A percentile compares a stretch with the other conserved stretches of the same genome.
These are phyloP conservation scores for Mimachlamys varia DNA, from an alignment of 2,888 invertebrate species.

Conservation along the genomic window DNA sequence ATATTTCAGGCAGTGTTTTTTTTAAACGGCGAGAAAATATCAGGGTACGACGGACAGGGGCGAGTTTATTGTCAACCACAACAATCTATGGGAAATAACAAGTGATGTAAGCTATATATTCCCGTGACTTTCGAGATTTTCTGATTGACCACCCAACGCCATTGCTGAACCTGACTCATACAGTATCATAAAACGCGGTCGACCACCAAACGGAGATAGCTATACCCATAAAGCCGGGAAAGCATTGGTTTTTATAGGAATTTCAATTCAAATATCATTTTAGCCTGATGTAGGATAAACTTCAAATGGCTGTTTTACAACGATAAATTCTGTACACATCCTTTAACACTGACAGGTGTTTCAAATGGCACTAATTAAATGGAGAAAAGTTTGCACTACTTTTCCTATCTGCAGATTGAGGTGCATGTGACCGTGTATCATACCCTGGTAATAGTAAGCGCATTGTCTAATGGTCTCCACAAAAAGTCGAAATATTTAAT, in stretches of 20 bases:
- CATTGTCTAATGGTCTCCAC: slow-evolving; percentile 10
- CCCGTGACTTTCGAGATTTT: neutral
- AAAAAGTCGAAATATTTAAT: neutral
- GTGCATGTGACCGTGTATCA: neutral
- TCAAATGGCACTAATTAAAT: neutral
- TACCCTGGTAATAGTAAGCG: neutral
- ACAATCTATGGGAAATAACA: no score
- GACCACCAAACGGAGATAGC: slow-evolving; percentile 9
- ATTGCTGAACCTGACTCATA: neutral
- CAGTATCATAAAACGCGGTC: neutral
- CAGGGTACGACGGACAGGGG: no score
- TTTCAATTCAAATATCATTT: slow-evolving; percentile 36
- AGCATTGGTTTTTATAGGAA: neutral
- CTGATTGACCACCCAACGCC: neutral
- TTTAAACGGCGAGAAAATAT: no score
- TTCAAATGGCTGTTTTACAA: neutral
- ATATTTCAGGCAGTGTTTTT: no score
- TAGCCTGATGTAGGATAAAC: slow-evolving; percentile 4
- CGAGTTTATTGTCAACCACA: no score
- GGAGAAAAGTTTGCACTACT: neutral
- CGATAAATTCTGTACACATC: neutral
- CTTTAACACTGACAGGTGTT: slow-evolving; percentile 5
- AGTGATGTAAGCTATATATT: no score
- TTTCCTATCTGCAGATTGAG: slow-evolving; percentile 12
- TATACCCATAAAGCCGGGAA: neutral